phyloP scores from a whole-genome alignment of 1,140 invertebrate species.

The Diploscapter pachys region DNA sequence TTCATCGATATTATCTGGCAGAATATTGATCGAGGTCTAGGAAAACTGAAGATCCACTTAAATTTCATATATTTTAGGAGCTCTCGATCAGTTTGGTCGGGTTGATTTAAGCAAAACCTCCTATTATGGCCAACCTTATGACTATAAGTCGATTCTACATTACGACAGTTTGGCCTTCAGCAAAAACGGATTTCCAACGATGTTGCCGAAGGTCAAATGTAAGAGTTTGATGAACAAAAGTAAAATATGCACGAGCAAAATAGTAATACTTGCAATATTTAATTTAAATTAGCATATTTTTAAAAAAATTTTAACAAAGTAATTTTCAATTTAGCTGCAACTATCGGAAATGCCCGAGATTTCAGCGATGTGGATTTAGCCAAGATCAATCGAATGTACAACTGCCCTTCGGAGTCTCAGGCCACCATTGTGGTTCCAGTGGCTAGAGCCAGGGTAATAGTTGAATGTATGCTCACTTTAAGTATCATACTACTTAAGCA shows the following conservation, averaged over 20 bases:
- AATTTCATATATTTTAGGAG: not conserved
- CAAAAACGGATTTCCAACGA: constrained; percentile 59
- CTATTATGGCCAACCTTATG: constrained; percentile 58
- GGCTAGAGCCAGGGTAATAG: no score
- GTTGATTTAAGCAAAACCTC: constrained; percentile 54
- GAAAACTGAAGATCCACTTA: no score
- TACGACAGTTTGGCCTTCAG: constrained; percentile 59
- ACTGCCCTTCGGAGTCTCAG: constrained; percentile 29
- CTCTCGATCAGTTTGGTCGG: constrained; percentile 41
- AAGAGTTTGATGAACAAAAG: constrained; percentile 13
- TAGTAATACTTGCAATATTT: not conserved
- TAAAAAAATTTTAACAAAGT: no score
- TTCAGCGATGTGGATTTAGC: constrained; percentile 54
- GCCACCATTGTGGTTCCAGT: no score
- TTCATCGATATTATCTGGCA: constrained; percentile 59
- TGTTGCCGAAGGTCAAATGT: constrained; percentile 57
- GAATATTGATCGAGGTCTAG: constrained; percentile 49
- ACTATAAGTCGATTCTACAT: constrained; percentile 56
- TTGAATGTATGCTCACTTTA: no score
- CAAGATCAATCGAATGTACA: constrained; percentile 59
- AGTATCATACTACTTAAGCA: constrained; percentile 2
- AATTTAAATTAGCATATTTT: not conserved
- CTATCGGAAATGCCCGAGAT: constrained; percentile 57
- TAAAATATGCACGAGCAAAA: not conserved
- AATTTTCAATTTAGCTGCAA: constrained; percentile 37